Evolutionary conservation across 2,113 vertebrate genomes (phyloP).

Genomic region (Lepus europaeus): DNA sequence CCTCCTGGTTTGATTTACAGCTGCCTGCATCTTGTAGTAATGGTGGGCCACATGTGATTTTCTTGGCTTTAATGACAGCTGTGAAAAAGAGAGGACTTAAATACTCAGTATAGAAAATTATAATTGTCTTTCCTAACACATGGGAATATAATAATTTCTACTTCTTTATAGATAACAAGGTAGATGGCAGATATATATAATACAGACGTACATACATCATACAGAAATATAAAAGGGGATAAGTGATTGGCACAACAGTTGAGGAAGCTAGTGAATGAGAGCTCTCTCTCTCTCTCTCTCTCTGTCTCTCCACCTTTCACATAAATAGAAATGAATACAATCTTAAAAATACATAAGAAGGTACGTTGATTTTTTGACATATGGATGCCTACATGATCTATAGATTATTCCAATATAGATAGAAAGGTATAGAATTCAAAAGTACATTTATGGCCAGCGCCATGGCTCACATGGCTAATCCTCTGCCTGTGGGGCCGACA

Average conservation of each 20-base stretch:
- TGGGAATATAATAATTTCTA: neutral
- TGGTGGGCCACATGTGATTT: neutral
- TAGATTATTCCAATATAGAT: neutral
- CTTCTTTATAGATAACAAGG: neutral
- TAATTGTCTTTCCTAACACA: neutral
- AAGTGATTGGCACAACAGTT: too few species aligned
- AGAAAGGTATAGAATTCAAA: neutral
- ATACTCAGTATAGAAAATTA: neutral
- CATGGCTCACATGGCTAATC: too few species aligned
- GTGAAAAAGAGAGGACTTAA: neutral
- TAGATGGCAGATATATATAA: neutral
- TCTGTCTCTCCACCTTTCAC: too few species aligned
- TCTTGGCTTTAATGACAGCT: neutral
- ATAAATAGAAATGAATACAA: too few species aligned
- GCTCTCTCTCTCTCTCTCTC: too few species aligned
- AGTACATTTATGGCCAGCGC: too few species aligned
- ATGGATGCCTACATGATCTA: neutral
- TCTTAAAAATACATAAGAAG: neutral
- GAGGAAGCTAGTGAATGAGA: too few species aligned
- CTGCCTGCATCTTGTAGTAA: neutral
- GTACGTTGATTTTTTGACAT: neutral
- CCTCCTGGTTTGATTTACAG: neutral
- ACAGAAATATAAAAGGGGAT: neutral
- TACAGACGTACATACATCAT: neutral
- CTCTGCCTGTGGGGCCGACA: too few species aligned